Evolutionary conservation across 1,140 invertebrate species (phyloP), one percentile per base, ranked within the genome.

Genomic region (Brachionus plicatilis): DNA sequence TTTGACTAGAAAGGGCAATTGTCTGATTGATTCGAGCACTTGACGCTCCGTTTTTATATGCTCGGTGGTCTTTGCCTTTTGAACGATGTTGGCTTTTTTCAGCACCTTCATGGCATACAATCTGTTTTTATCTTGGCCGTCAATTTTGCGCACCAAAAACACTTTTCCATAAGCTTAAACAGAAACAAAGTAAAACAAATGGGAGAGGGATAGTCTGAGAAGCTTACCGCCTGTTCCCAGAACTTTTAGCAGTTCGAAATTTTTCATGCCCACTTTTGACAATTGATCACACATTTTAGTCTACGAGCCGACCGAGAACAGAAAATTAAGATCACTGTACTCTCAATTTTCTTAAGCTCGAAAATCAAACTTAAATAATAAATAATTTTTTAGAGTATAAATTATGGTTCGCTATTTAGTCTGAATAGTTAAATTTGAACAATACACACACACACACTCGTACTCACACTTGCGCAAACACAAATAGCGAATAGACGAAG

Each of bases 21-120:
- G 96, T 92, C 99, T 98, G 17, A 97, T 97, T n/a, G 96, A 98
- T 90, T 99, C 98, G 91, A 99, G 99, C 17, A 99, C 97, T 90
- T 99, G 97, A 90, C 99, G 99, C 90, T 99, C 98, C n/a, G 97
- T 99, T 90, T 99, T 97, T 85, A 99, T 97, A 97, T 97, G 99
- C 91, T 99, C 97, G 87, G 99, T 99, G 89, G 99, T 98, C 91
- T 98, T 97, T 90, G 99, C 97, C 90, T 99, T 96, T 50, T 96
- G 97, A 45, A 78, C 43, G 79, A 99, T 91, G 20, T 96, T 95
- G 89, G 98, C 94, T 91, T 99, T 99, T 90, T 99, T 99, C 87
- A 99, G 99, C 85, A 99, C 96, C 91, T 99, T 99, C 95, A 99
- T 99, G 17, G 98, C 98, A 90, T 99, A 99, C 1, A 85, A 12